Percentiles rank a stretch among this genome's conserved stretches.
phyloP scores from a whole-genome alignment of 2,888 invertebrate species.

The Koerneria pararmatus region DNA sequence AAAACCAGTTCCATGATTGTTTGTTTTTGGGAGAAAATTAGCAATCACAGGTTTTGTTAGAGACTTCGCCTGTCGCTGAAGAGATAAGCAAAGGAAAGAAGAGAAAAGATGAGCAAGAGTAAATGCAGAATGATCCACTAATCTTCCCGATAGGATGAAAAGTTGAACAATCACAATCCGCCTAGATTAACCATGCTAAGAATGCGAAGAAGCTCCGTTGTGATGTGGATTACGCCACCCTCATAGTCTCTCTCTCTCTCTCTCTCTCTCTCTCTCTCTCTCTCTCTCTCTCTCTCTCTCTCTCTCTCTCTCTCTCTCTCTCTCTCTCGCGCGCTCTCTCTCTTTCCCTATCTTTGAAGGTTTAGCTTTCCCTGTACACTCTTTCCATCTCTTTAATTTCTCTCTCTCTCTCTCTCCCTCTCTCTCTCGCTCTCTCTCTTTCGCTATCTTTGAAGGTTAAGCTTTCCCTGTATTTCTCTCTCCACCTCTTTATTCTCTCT shows the following conservation, averaged over 20 bases:
- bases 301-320: background rate
- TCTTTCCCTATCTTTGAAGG: background rate
- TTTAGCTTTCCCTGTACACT: background rate
- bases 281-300: constrained; percentile 5
- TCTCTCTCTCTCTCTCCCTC: background rate
- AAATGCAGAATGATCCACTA: too few relatives aligned
- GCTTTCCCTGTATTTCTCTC: background rate
- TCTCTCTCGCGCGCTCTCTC: background rate
- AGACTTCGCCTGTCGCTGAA: too few relatives aligned
- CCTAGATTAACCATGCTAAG: too few relatives aligned
- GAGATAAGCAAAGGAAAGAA: too few relatives aligned
- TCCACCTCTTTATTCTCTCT: background rate
- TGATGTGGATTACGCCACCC: background rate
- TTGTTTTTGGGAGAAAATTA: too few relatives aligned
- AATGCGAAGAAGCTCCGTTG: too few relatives aligned
- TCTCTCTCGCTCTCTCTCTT: background rate
- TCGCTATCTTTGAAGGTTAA: background rate
- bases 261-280: constrained; percentile 10
- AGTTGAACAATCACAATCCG: too few relatives aligned
- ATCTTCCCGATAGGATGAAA: too few relatives aligned
- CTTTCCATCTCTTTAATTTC: background rate
- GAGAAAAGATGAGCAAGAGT: too few relatives aligned
- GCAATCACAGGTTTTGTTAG: too few relatives aligned
- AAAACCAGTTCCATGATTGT: too few relatives aligned
- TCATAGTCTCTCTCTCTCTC: background rate